These are phyloP conservation scores for Menidia beryllina DNA, from an alignment of 2,113 vertebrate genomes.

Conservation along the genomic window DNA sequence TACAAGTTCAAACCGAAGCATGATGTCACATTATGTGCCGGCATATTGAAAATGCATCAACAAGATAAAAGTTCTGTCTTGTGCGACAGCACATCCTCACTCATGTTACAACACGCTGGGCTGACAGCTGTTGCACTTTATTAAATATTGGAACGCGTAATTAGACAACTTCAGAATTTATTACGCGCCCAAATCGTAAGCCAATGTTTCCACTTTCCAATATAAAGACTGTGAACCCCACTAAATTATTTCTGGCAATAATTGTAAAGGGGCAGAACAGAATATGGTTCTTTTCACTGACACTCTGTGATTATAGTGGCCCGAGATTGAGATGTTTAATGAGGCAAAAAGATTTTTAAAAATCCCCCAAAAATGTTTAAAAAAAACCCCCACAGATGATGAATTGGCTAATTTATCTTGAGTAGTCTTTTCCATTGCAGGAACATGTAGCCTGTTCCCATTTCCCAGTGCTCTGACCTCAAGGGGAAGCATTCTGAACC, in stretches of 20 bases:
- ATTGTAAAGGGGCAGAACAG: background rate
- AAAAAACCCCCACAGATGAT: too few species aligned
- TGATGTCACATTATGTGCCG: background rate
- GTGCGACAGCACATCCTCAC: background rate
- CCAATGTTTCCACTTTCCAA: background rate
- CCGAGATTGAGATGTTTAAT: background rate
- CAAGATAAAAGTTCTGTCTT: background rate
- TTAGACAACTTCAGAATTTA: background rate
- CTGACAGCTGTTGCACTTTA: background rate
- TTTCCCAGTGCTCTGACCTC: background rate
- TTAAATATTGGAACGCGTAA: conserved; percentile 2
- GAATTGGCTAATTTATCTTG: background rate
- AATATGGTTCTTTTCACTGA: background rate
- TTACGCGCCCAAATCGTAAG: background rate
- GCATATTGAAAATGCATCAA: background rate
- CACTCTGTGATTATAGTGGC: background rate
- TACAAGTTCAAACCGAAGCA: background rate
- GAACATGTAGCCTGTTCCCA: background rate
- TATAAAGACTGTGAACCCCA: background rate
- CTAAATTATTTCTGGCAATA: background rate
- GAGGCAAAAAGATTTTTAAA: too few species aligned
- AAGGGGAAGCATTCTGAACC: background rate
- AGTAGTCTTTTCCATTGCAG: background rate
- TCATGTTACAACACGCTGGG: background rate
- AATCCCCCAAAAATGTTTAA: too few species aligned